Evolutionary conservation across 2,113 vertebrate species (phyloP), one percentile per base, ranked within the genome.

Genomic region (Phalacrocorax aristotelis): DNA sequence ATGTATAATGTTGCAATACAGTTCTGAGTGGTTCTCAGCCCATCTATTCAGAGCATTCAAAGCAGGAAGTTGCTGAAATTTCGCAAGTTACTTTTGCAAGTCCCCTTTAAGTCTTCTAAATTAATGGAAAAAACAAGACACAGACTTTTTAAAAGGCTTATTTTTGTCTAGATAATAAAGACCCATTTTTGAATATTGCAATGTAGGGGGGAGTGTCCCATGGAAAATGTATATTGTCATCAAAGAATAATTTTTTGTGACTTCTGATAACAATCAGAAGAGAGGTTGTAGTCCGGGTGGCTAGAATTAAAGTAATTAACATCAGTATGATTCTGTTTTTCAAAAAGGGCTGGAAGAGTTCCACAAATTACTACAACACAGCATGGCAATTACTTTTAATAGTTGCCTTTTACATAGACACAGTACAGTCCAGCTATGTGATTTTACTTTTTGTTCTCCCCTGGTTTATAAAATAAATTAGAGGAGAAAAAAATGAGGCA

Each of bases 21-120:
- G 8, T 77, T 55, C 36, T 57, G 32, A 76, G 52, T 46, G 49
- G 9, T n/a, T 44, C 54, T 54, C 49, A 57, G 68, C 32, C 15
- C 5, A 21, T 29, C 10, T 51, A 20, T 65, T 62, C 85, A 74
- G 51, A 51, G 12, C 15, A 64, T 64, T 91, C 55, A 49, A 58
- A 88, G 40, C 27, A 93, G 48, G 29, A 94, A 80, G 61, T 51
- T 13, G 51, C 46, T 83, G 49, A 87, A 69, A 85, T 90, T 94
- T 87, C 1, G 0, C 2, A 3, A 46, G 52, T 44, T 62, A 83
- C 44, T 44, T 74, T 72, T 30, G 14, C 27, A 83, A 80, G n/a
- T 83, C 19, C 10, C 20, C 29, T 91, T 13, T 75, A 61, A 30
- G 13, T 79, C 75, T 34, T 57, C n/a, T 32, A 60, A 65, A 76